Base-by-base conservation (phyloP, 2,888 invertebrate species). In the Platycnemis pennipes region DNA sequence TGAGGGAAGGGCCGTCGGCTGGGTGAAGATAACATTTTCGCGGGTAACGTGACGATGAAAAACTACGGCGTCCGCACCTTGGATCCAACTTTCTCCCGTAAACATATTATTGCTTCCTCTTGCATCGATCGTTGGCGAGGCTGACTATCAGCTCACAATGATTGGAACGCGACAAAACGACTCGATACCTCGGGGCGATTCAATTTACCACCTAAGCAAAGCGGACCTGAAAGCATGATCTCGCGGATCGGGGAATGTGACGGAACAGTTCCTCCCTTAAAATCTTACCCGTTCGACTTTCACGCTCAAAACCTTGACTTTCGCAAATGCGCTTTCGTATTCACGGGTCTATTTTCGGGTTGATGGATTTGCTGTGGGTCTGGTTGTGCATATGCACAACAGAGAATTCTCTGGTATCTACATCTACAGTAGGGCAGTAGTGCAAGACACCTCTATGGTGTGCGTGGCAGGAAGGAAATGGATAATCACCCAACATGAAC, bases 341-440 rank as follows among this genome's bases (percentile, higher is more conserved):
- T 63, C 63, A 26, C 63, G 63, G 26, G n/a, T 63, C 63, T 63
- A 63, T 63, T 63, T 63, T 63, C n/a, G 63, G 63, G 63, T n/a
- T 22, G n/a, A 19, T 49, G 49, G 19, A 19, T 19, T 2, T 49
- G 19, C 19, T 16, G 49, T 19, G 49, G 49, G 19, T 11, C 49
- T 1, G 49, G 49, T 3, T 16, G 19, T n/a, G n/a, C n/a, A n/a
- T n/a, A n/a, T n/a, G n/a, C n/a, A n/a, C n/a, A n/a, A n/a, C n/a
- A n/a, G n/a, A n/a, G n/a, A n/a, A n/a, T n/a, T n/a, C n/a, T n/a
- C n/a, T n/a, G n/a, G n/a, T n/a, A n/a, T n/a, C n/a, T n/a, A n/a
- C n/a, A n/a, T n/a, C n/a, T n/a, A n/a, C n/a, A n/a, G n/a, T n/a
- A n/a, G n/a, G n/a, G n/a, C n/a, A n/a, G n/a, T n/a, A n/a, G n/a